Evolutionary conservation across 2,113 vertebrate genomes (phyloP).

Genomic region (Eidolon helvum): DNA sequence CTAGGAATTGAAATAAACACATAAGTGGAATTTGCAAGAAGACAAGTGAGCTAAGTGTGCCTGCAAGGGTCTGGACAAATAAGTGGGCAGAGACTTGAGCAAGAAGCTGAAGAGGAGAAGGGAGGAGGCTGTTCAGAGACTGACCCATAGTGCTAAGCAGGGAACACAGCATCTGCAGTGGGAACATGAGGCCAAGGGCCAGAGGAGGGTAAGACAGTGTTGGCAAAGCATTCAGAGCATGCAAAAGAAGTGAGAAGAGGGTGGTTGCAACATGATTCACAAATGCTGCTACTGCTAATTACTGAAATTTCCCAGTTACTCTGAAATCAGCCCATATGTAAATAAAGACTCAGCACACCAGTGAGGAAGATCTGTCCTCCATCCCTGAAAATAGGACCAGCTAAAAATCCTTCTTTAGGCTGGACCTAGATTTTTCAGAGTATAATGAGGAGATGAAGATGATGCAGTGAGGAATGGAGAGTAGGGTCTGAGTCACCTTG

Average conservation of each 20-base stretch:
- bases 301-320: slow-evolving; percentile 8
- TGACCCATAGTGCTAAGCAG: background rate
- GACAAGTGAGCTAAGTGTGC: background rate
- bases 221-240: background rate
- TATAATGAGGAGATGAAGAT: background rate
- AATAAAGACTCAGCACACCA: background rate
- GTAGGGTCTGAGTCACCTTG: background rate
- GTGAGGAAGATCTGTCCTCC: background rate
- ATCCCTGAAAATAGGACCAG: background rate
- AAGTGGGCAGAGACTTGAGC: background rate
- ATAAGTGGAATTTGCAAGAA: background rate
- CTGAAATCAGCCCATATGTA: slow-evolving; percentile 5
- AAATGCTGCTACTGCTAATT: background rate
- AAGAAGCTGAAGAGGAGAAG: background rate
- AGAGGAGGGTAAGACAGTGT: background rate
- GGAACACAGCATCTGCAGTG: background rate
- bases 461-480: too few relatives aligned
- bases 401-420: background rate
- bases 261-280: background rate
- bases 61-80: background rate
- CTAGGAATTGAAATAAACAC: slow-evolving; percentile 25
- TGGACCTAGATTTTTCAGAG: background rate
- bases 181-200: background rate
- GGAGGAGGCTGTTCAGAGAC: background rate
- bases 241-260: background rate